Evolutionary conservation across 2,888 invertebrate genomes (phyloP), one percentile per base, ranked within the genome.

Genomic region (Rhingia campestris): DNA sequence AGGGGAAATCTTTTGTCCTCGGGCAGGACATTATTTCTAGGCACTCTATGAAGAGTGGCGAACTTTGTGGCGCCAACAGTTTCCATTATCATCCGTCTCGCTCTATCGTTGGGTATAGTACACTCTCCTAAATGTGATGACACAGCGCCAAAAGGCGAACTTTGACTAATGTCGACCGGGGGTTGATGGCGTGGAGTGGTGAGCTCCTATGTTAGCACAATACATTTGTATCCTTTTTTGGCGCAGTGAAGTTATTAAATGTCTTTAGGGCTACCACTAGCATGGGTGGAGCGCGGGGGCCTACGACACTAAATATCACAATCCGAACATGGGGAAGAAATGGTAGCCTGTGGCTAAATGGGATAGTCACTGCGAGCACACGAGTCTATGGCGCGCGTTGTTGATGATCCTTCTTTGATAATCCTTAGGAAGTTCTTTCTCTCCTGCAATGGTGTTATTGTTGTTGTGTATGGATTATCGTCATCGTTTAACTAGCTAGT

Each of bases 241-340:
- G 74, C 84, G 84, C 84, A 84, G 64, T 84, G 80, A 80, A 80
- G 80, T 80, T 84, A 84, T 80, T 84, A 84, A 80, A 84, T 80
- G 84, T 53, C 66, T 84, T 69, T 41, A 82, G 73, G 64, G 41
- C 41, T 39, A 33, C 14, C 41, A 39, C 7, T 7, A 39, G 1
- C 14, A 39, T 35, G 41, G 45, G 51, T 35, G 14, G 30, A 45
- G 12, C 37, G 43, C 12, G 32, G 12, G 9, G 9, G 22, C 22
- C 22, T 2, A 49, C 30, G 39, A 14, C 6, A 32, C 63, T n/a
- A 61, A 67, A 33, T 72, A 59, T 56, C 49, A 75, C 64, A 74
- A 84, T 69, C 80, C 69, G 22, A 10, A 49, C 6, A 59, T 49
- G 53, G 41, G 80, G 84, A 74, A 66, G 59, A 37, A 37, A 12